Evolutionary conservation across 2,888 invertebrate genomes (phyloP).

Genomic region (Cephus runcator): DNA sequence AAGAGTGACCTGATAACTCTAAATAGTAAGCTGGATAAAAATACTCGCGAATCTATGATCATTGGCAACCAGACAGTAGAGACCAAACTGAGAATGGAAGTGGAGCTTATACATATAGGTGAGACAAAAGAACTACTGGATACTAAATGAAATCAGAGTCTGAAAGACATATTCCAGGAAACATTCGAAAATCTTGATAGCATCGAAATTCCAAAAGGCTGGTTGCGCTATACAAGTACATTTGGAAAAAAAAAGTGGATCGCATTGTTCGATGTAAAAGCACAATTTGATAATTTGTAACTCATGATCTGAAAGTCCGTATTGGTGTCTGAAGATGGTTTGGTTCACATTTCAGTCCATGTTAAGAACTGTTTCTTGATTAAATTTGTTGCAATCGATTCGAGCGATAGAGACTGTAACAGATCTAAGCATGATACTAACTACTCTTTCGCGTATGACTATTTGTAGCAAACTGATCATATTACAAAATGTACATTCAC

Average conservation of each 20-base stretch:
- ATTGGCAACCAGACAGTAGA: no score
- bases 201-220: background rate
- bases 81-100: no score
- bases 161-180: background rate
- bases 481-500: no score
- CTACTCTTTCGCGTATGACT: no score
- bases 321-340: constrained; percentile 1
- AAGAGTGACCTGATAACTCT: no score
- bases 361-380: background rate
- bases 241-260: constrained; percentile 1
- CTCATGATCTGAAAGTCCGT: background rate
- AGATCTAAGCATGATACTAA: no score
- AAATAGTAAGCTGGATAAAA: no score
- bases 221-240: background rate
- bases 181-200: background rate
- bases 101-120: no score
- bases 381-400: background rate
- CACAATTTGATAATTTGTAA: background rate
- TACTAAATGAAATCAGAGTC: background rate
- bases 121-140: no score
- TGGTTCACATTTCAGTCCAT: background rate
- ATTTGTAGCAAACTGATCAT: no score
- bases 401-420: no score
- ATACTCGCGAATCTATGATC: no score
- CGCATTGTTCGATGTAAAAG: background rate